These are phyloP conservation scores for Galbula dea DNA, from an alignment of 2,113 vertebrate species.

Conservation along the genomic window DNA sequence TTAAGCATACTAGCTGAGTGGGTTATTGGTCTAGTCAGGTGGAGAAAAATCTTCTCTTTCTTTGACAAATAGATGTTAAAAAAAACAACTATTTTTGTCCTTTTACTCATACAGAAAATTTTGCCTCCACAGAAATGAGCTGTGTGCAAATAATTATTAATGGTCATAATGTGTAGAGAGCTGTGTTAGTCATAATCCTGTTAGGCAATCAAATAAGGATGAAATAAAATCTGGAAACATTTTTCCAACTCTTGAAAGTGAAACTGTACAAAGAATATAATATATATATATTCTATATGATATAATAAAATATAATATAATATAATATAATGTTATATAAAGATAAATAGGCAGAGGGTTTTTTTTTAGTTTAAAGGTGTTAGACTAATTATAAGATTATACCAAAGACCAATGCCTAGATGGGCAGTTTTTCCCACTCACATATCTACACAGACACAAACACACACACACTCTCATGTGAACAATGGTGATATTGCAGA, in stretches of 20 bases:
- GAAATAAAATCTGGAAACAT: not conserved
- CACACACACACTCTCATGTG: not conserved
- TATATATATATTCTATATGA: not conserved
- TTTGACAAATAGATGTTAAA: not conserved
- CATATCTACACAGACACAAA: not conserved
- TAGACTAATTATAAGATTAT: not conserved
- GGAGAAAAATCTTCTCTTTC: not conserved
- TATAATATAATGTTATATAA: too few relatives aligned
- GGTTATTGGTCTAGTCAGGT: not conserved
- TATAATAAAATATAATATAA: too few relatives aligned
- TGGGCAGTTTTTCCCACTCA: not conserved
- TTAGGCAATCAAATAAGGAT: not conserved
- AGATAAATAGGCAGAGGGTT: too few relatives aligned
- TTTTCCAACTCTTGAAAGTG: not conserved
- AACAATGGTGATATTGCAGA: not conserved
- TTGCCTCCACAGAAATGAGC: not conserved
- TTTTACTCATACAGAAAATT: not conserved
- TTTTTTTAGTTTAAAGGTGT: not conserved
- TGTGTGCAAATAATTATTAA: not conserved
- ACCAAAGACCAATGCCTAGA: not conserved
- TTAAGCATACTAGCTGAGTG: not conserved
- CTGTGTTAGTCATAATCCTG: not conserved
- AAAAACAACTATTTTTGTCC: not conserved
- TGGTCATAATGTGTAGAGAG: not conserved
- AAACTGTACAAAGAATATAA: not conserved